These are phyloP conservation scores for Chymomyza costata DNA, from an alignment of 1,140 invertebrate species.

Conservation along the genomic window DNA sequence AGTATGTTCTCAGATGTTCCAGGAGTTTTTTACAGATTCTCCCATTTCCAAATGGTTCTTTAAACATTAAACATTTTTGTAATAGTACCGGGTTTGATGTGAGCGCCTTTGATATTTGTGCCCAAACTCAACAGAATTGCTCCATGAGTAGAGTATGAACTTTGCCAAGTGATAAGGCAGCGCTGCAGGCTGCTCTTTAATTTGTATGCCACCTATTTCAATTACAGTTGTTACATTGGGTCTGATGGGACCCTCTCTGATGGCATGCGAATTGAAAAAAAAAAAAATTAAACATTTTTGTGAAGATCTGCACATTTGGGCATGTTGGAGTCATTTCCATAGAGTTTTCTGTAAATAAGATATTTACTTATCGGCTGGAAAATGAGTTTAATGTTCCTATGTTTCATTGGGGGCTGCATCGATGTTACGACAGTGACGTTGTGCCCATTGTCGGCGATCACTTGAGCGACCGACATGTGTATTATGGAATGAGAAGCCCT, in stretches of 20 bases:
- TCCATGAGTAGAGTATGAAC: slow-evolving; percentile 44
- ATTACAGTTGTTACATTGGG: slow-evolving; percentile 69
- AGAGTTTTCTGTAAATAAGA: slow-evolving; percentile 21
- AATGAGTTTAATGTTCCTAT: slow-evolving; percentile 14
- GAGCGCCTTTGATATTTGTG: slow-evolving; percentile 74
- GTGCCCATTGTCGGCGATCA: slow-evolving; percentile 26
- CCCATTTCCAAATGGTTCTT: slow-evolving; percentile 77
- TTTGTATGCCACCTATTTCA: slow-evolving; percentile 75
- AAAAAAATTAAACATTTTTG: slow-evolving; percentile 46
- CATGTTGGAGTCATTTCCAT: slow-evolving; percentile 30
- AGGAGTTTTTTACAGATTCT: slow-evolving; percentile 43
- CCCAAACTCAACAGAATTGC: slow-evolving; percentile 80
- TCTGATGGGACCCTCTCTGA: slow-evolving; percentile 52
- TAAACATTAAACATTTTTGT: slow-evolving; percentile 75
- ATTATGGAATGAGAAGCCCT: slow-evolving; percentile 29
- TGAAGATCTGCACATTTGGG: slow-evolving; percentile 28
- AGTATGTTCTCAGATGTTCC: slow-evolving; percentile 77
- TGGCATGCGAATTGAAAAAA: slow-evolving; percentile 41
- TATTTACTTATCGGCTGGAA: slow-evolving; percentile 7
- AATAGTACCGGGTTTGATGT: slow-evolving; percentile 71
- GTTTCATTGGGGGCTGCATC: slow-evolving; percentile 11
- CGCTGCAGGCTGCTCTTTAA: slow-evolving; percentile 49
- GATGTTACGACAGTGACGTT: slow-evolving; percentile 25
- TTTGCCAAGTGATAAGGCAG: slow-evolving; percentile 44
- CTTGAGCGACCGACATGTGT: slow-evolving; percentile 16